These are phyloP conservation scores for Cerceris ruficornis DNA, from an alignment of 2,888 invertebrate genomes.

Conservation along the genomic window DNA sequence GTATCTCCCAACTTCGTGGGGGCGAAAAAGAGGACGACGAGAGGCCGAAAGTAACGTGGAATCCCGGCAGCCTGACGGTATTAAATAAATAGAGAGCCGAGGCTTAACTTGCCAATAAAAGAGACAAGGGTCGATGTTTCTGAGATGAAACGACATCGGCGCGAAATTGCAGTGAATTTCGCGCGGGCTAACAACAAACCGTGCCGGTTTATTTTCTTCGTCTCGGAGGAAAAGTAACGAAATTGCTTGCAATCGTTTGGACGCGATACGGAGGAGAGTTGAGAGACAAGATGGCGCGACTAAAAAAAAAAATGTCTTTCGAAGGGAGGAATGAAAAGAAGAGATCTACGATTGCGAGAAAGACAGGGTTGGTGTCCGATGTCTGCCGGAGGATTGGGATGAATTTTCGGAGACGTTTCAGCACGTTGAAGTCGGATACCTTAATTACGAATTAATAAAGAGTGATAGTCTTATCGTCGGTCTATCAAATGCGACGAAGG, in stretches of 20 bases:
- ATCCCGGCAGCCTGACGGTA: slow-evolving; percentile 52
- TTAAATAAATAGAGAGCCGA: slow-evolving; percentile 69
- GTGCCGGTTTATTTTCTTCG: background rate
- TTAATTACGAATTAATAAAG: slow-evolving; percentile 76
- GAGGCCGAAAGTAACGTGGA: slow-evolving; percentile 23
- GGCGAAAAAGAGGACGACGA: background rate
- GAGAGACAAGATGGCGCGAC: background rate
- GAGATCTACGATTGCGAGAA: slow-evolving; percentile 19
- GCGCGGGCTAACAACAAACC: slow-evolving; percentile 1
- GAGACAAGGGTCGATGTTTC: slow-evolving; percentile 27
- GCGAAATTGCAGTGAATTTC: slow-evolving; percentile 1
- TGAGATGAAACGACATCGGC: background rate
- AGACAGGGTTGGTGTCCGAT: background rate
- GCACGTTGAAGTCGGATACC: slow-evolving; percentile 69
- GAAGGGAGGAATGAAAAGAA: too few species aligned
- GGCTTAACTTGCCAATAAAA: slow-evolving; percentile 37
- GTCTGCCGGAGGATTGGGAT: background rate
- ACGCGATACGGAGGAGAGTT: background rate
- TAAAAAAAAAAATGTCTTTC: too few species aligned
- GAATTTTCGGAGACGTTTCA: slow-evolving; percentile 56
- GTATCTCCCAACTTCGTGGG: slow-evolving; percentile 57
- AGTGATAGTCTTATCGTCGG: slow-evolving; percentile 75
- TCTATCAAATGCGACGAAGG: slow-evolving; percentile 69
- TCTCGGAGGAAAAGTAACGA: background rate
- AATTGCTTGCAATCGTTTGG: background rate